A percentile compares a stretch with the other conserved stretches of the same genome.
Conservation (phyloP, 1,140 invertebrate genomes). For the Cyrtorhinus lividipennis region DNA sequence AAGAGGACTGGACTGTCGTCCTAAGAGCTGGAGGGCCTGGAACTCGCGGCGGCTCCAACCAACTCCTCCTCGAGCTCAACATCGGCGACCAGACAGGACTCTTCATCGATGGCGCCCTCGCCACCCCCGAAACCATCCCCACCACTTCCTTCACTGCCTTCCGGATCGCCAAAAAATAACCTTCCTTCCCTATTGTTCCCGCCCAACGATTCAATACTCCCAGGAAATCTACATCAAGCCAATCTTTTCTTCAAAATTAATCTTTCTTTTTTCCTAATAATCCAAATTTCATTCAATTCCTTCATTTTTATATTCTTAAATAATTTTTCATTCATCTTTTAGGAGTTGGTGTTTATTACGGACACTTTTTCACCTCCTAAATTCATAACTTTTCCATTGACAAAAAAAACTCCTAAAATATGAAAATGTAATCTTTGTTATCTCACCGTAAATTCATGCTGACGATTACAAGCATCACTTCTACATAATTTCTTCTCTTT, state of each 20-base stretch:
- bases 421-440: too few relatives aligned
- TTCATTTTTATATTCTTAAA: not conserved
- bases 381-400: too few relatives aligned
- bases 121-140: slow-evolving; percentile 23
- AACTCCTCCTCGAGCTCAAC: slow-evolving; percentile 31
- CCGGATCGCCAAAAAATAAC: slow-evolving; percentile 32
- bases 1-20: slow-evolving; percentile 30
- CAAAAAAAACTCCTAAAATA: too few relatives aligned
- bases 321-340: too few relatives aligned
- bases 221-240: not conserved
- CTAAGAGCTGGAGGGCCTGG: slow-evolving; percentile 26
- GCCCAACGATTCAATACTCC: not conserved
- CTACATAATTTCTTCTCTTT: too few relatives aligned
- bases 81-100: slow-evolving; percentile 32
- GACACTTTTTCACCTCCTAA: too few relatives aligned
- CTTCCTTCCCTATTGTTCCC: not conserved
- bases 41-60: slow-evolving; percentile 30
- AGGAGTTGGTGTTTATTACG: too few relatives aligned
- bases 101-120: slow-evolving; percentile 30
- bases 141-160: slow-evolving; percentile 32
- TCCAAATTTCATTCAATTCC: not conserved
- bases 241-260: not conserved
- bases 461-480: too few relatives aligned
- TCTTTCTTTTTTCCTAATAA: not conserved
- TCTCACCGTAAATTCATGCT: too few relatives aligned